phyloP scores from a whole-genome alignment of 2,113 vertebrate species.

The Diphyllodes magnificus region DNA sequence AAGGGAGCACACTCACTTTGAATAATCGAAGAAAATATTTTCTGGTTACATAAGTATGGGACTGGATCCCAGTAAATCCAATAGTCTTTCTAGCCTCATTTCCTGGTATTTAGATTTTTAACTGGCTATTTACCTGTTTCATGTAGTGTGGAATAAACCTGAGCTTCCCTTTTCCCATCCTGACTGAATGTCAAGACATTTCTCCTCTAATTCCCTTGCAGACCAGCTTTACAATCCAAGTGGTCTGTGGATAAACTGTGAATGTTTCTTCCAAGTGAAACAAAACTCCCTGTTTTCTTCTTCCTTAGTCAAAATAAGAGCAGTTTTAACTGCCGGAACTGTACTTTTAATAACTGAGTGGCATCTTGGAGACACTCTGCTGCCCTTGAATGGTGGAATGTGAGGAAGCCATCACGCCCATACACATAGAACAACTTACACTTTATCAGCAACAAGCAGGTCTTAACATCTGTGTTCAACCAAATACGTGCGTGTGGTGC shows the following conservation, averaged over 20 bases:
- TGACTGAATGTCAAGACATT: background rate
- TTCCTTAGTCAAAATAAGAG: background rate
- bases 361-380: background rate
- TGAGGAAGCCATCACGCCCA: background rate
- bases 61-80: background rate
- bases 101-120: background rate
- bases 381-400: background rate
- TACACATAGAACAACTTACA: background rate
- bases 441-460: background rate
- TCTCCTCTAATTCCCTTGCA: background rate
- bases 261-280: background rate
- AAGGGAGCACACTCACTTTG: background rate
- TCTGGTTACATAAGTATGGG: background rate
- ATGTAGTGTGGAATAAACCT: background rate
- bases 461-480: background rate
- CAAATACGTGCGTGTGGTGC: fast-evolving
- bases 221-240: background rate
- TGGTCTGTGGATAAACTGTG: background rate
- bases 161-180: background rate
- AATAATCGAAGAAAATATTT: background rate
- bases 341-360: background rate
- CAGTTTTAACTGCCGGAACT: background rate
- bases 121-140: background rate
- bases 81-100: background rate
- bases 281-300: background rate